Base-by-base conservation (phyloP, 2,113 vertebrate genomes). In the Equus quagga region DNA sequence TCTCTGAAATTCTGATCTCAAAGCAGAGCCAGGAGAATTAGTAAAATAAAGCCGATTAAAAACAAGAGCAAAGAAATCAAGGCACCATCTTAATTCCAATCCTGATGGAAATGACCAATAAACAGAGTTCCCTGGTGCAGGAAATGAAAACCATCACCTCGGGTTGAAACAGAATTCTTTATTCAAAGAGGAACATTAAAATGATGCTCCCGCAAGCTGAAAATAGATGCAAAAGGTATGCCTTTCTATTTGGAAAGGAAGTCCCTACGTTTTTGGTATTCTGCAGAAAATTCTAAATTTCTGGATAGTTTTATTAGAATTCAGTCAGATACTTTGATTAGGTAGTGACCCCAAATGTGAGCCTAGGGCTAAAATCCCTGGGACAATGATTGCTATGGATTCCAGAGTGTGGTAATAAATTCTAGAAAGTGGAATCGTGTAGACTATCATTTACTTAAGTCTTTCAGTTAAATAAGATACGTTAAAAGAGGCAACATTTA, bases 211-310 rank as follows among this genome's bases (percentile, higher is more conserved):
- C 28, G 13, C 8, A 82, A 87, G 64, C 31, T 67, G 10, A 82
- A 62, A 89, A 82, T 18, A 28, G 23, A 75, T 28, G 62, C 41
- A 83, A 46, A 41, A 58, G 46, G 4, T 19, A 36, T 4, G 8
- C 10, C 23, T 75, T 70, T 67, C 19, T 90, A 6, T 54, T 79
- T 78, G 81, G 26, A 81, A 73, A 84, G 80, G 33, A 69, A 51
- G 19, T 64, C 17, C 17, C 23, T n/a, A 2, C 3, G 11, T 83
- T 82, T 84, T 78, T 49, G 11, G 7, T n/a, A 54, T 80, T 86
- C 41, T 83, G 11, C 12, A 84, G 56, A 72, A 92, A 83, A 83
- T 83, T 96, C 54, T 64, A 58, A 75, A 87, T 69, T 93, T 62
- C 33, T 79, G 5, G n/a, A 46, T 2, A 82, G 41, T 93, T 67